Conservation (phyloP, 2,797 vertebrate species). For the Zalophus californianus region DNA sequence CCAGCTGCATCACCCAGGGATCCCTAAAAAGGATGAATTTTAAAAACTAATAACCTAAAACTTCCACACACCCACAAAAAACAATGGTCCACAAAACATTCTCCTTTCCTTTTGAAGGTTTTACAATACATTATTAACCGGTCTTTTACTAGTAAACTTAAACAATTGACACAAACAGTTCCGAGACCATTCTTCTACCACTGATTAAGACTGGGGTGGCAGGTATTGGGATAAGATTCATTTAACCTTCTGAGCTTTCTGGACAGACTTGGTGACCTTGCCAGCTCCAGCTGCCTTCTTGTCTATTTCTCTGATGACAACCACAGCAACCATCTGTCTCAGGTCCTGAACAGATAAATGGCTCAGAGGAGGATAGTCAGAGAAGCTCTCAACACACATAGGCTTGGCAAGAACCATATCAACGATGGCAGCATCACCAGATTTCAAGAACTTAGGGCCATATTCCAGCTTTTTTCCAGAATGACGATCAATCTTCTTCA, state of each 20-base stretch:
- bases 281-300: background rate
- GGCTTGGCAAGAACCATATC: background rate
- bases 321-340: background rate
- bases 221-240: background rate
- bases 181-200: background rate
- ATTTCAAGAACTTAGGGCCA: background rate
- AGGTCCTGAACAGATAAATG: background rate
- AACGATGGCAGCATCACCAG: background rate
- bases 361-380: background rate
- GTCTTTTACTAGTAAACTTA: background rate
- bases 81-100: background rate
- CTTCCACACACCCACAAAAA: background rate
- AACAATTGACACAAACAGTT: background rate
- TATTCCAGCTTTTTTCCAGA: background rate
- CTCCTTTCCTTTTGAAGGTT: background rate
- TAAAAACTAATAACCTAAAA: background rate
- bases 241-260: background rate
- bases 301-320: background rate
- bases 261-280: background rate
- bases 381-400: background rate
- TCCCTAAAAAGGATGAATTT: background rate
- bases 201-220: background rate
- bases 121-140: background rate
- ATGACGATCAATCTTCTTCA: background rate
- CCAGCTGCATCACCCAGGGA: background rate